Base-by-base conservation (phyloP, 1,140 invertebrate species). In the Aphelinus atriplicis region DNA sequence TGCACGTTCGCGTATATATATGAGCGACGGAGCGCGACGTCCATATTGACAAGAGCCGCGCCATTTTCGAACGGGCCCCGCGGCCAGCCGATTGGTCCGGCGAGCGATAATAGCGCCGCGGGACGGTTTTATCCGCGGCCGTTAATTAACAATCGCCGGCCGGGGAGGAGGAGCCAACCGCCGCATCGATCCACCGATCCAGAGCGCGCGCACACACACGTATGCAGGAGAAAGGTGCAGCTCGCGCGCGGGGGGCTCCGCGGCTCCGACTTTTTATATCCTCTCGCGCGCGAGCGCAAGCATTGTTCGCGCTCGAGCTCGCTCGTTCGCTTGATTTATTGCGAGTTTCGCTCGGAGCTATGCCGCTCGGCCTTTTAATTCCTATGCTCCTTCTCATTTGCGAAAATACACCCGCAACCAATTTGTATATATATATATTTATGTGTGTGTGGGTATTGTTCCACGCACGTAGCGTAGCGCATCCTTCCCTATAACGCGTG, bases 101-200 rank as follows among this genome's bases (percentile, higher is more conserved):
- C 70, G 46, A 6, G 63, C 45, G 10, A 81, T 71, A 82, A 83
- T 80, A 80, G 81, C 81, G 56, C 79, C 65, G 73, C 81, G 75
- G 80, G 82, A 82, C 71, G 75, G 66, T 81, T 79, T 71, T 80
- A 74, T 26, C 26, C 26, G 26, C 75, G 79, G 80, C 79, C 79
- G 75, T 79, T 79, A 64, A 43, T 69, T 78, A 75, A 80, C 78
- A 79, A 81, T 80, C 58, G 77, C 73, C 46, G 9, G 1, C 6
- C n/a, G 58, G 61, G 3, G 51, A 55, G 46, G 55, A 75, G 78
- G 79, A 78, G 79, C 26, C 26, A 26, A 26, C 26, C 26, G 26
- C 26, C 26, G 26, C 26, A 26, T 26, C 26, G 26, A 26, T 26
- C 26, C 26, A 26, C 26, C 26, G 26, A 26, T 26, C 26, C 26